These are phyloP conservation scores for Trinorchestia longiramus DNA, from an alignment of 1,140 invertebrate species.

Conservation along the genomic window DNA sequence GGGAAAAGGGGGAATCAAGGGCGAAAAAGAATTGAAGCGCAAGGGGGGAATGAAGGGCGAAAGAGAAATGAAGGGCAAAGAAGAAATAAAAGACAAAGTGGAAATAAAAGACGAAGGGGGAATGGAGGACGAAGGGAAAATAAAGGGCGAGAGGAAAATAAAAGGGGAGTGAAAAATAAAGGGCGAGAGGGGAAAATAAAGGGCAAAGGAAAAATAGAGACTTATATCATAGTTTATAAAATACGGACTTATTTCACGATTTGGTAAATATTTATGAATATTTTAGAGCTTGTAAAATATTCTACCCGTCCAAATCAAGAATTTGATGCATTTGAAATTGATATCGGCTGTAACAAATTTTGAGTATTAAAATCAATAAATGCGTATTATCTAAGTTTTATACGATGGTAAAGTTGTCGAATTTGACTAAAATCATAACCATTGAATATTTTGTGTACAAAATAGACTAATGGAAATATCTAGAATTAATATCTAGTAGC, in stretches of 20 bases:
- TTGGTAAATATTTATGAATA: background rate
- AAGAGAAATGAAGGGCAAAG: too few species aligned
- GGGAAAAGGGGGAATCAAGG: background rate
- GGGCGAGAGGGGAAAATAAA: too few species aligned
- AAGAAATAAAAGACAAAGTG: too few species aligned
- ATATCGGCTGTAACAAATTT: background rate
- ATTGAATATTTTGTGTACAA: background rate
- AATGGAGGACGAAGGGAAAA: too few species aligned
- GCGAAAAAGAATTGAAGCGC: background rate
- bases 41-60: background rate
- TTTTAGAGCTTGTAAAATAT: background rate
- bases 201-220: too few species aligned
- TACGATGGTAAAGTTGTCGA: background rate
- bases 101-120: too few species aligned
- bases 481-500: too few species aligned
- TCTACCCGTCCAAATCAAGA: background rate
- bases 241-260: background rate
- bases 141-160: too few species aligned
- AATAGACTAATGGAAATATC: background rate
- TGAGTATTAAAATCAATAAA: background rate
- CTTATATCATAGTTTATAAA: background rate
- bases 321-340: background rate
- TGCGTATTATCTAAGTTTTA: background rate
- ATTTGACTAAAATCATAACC: background rate
- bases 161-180: too few species aligned